Percentiles rank a stretch among this genome's conserved stretches.
These are phyloP conservation scores for Toxotes lorentzi DNA, from an alignment of 2,797 vertebrate genomes.

Conservation along the genomic window DNA sequence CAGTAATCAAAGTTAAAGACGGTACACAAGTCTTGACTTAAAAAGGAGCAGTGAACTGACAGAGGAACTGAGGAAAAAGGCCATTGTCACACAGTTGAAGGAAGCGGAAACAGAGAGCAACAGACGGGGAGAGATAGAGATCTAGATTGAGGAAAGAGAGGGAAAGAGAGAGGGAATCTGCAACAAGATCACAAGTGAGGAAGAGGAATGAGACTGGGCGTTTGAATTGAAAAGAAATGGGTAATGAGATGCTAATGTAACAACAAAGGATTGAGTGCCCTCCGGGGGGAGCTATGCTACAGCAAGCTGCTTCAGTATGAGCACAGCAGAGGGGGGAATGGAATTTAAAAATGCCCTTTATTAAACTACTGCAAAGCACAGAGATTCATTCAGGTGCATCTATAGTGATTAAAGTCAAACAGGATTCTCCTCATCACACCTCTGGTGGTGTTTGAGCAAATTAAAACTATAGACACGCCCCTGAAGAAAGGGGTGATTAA, in stretches of 20 bases:
- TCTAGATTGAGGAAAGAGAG: slow-evolving; percentile 20
- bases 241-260: slow-evolving; percentile 83
- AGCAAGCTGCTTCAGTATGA: slow-evolving; percentile 53
- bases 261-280: slow-evolving; percentile 75
- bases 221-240: slow-evolving; percentile 68
- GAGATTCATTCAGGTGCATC: slow-evolving; percentile 56
- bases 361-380: slow-evolving; percentile 57
- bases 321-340: slow-evolving; percentile 36
- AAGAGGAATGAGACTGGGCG: slow-evolving; percentile 46
- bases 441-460: slow-evolving; percentile 33
- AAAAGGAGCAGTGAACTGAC: slow-evolving; percentile 31
- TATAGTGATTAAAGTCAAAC: slow-evolving; percentile 46
- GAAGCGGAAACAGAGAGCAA: slow-evolving; percentile 25
- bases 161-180: slow-evolving; percentile 29
- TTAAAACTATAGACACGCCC: slow-evolving; percentile 18
- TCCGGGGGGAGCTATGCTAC: slow-evolving; percentile 71
- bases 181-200: slow-evolving; percentile 54
- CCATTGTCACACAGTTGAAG: slow-evolving; percentile 21
- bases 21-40: slow-evolving; percentile 32
- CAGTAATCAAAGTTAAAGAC: slow-evolving; percentile 37
- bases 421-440: slow-evolving; percentile 34
- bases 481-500: slow-evolving; percentile 8
- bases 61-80: slow-evolving; percentile 27
- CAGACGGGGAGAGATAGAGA: slow-evolving; percentile 19
- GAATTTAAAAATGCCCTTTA: slow-evolving; percentile 60